Conservation (phyloP, 2,797 vertebrate genomes). For the Mycteria americana region DNA sequence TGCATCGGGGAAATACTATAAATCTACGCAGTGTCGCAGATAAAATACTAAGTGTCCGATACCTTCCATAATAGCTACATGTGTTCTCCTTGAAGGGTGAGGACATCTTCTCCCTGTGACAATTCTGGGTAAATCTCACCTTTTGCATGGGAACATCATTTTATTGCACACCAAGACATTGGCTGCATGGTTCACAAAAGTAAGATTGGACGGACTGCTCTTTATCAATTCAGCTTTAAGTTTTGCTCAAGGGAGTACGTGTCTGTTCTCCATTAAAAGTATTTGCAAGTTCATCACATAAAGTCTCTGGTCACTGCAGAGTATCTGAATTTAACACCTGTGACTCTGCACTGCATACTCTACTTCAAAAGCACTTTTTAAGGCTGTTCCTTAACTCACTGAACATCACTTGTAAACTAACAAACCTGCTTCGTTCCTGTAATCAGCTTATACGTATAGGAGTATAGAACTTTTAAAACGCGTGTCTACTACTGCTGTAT, state of each 20-base stretch:
- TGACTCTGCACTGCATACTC: not conserved
- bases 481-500: not conserved
- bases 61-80: accelerated
- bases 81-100: not conserved
- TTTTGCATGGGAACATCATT: not conserved
- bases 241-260: not conserved
- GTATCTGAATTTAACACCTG: not conserved
- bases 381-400: not conserved
- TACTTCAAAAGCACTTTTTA: not conserved
- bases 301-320: not conserved
- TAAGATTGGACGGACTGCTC: not conserved
- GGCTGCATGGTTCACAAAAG: not conserved
- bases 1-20: accelerated
- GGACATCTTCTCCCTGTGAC: not conserved
- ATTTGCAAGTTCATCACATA: not conserved
- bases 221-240: not conserved
- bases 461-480: not conserved
- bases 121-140: not conserved
- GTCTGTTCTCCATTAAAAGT: not conserved
- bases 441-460: not conserved
- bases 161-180: not conserved
- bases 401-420: not conserved
- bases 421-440: not conserved
- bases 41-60: accelerated
- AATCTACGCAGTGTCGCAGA: not conserved